These are phyloP conservation scores for Tragelaphus scriptus DNA, from an alignment of 2,113 vertebrate genomes.

Conservation along the genomic window DNA sequence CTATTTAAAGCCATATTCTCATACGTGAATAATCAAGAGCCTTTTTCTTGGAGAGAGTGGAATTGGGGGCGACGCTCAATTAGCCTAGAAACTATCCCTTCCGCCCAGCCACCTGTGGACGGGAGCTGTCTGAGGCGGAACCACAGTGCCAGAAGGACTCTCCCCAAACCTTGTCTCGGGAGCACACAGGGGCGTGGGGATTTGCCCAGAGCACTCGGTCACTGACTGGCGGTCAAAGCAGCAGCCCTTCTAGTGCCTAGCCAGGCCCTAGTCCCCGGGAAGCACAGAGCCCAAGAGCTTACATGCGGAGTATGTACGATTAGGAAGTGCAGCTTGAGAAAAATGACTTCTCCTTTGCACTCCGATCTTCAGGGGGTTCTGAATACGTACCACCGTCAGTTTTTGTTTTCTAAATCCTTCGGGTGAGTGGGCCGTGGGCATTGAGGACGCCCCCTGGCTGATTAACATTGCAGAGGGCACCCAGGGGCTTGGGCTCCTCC, in stretches of 20 bases:
- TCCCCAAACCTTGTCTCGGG: background rate
- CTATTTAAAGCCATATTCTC: constrained; percentile 76
- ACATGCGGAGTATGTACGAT: accelerated
- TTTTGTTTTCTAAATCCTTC: background rate
- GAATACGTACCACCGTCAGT: accelerated
- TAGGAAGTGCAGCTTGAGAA: accelerated
- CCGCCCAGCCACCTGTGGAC: background rate
- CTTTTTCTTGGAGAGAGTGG: constrained; percentile 27
- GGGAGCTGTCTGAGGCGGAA: accelerated
- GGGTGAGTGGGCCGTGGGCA: accelerated
- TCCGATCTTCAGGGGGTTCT: accelerated
- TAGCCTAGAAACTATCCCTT: constrained; percentile 64
- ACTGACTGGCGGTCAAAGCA: accelerated
- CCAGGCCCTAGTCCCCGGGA: background rate
- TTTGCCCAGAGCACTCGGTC: background rate
- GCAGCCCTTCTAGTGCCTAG: background rate
- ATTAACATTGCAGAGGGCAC: background rate
- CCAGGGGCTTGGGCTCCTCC: background rate
- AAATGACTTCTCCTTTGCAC: background rate
- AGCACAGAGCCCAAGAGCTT: no score
- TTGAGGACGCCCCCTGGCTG: accelerated
- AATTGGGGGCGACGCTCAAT: constrained; percentile 64
- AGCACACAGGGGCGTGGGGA: accelerated
- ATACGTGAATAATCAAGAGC: constrained; percentile 63
- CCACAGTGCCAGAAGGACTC: accelerated